phyloP scores from a whole-genome alignment of 2,113 vertebrate genomes.

The Otus sunia region DNA sequence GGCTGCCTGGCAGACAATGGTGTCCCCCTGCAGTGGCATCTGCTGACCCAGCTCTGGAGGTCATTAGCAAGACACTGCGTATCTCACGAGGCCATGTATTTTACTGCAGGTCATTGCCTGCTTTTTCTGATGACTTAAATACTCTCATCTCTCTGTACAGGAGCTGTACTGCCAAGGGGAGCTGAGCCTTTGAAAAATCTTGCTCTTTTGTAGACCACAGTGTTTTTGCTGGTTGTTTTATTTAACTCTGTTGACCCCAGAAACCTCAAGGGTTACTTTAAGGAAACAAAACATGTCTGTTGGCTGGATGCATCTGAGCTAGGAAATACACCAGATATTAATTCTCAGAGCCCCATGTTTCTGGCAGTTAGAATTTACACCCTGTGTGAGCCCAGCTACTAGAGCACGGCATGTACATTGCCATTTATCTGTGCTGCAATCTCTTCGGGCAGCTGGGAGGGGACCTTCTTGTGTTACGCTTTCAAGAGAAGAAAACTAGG shows the following conservation, averaged over 20 bases:
- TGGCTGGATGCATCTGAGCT: not conserved
- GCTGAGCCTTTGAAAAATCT: not conserved
- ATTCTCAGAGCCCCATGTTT: not conserved
- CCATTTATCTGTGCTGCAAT: not conserved
- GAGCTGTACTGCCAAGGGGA: not conserved
- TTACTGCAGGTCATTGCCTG: slow-evolving; percentile 27
- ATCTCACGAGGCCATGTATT: not conserved
- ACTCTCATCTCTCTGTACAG: not conserved
- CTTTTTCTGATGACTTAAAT: slow-evolving; percentile 29
- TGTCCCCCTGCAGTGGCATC: not conserved
- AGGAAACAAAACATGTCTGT: not conserved
- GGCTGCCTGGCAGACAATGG: not conserved
- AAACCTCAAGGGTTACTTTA: slow-evolving; percentile 9
- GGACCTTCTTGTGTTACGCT: not conserved
- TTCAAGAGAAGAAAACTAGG: slow-evolving; percentile 24
- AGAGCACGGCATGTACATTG: not conserved
- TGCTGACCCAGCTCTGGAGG: slow-evolving; percentile 3
- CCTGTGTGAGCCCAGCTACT: not conserved
- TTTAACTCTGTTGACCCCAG: slow-evolving; percentile 25
- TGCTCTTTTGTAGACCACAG: not conserved
- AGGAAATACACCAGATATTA: not conserved
- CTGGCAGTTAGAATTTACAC: not conserved
- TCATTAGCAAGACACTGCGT: not conserved
- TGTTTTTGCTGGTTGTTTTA: slow-evolving; percentile 17
- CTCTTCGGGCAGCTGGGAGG: not conserved